These are phyloP conservation scores for Solen grandis DNA, from an alignment of 1,140 invertebrate species.

Conservation along the genomic window DNA sequence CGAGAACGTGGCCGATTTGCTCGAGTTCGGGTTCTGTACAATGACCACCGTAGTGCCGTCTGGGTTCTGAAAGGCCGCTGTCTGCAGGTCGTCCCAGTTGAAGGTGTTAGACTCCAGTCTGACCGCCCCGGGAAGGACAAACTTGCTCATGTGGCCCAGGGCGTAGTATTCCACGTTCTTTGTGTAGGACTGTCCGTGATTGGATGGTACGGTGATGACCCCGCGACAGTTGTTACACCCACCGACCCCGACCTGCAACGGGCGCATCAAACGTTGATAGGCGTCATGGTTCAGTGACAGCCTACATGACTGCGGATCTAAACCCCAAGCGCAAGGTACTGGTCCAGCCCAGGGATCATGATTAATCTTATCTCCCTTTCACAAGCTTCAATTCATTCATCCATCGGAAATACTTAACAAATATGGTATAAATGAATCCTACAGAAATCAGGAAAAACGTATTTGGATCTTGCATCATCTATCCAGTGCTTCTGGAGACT, in stretches of 20 bases:
- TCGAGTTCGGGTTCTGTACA: conserved; percentile 52
- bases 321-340: no score
- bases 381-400: no score
- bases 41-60: conserved; percentile 58
- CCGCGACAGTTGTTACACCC: conserved; percentile 65
- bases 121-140: conserved; percentile 59
- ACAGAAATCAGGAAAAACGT: no score
- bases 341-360: no score
- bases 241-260: conserved; percentile 39
- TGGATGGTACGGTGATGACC: conserved; percentile 58
- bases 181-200: conserved; percentile 18
- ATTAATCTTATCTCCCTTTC: no score
- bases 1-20: conserved; percentile 10
- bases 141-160: conserved; percentile 64
- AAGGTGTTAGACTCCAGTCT: conserved; percentile 55
- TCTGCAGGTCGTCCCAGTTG: conserved; percentile 54
- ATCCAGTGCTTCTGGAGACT: no score
- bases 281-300: no score
- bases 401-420: no score
- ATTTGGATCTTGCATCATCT: no score
- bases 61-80: conserved; percentile 61
- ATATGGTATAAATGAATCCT: no score
- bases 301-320: no score
- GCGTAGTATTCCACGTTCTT: conserved; percentile 66
- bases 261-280: no score